Evolutionary conservation across 2,113 vertebrate genomes (phyloP), one percentile per base, ranked within the genome.

Genomic region (Laticauda colubrina): DNA sequence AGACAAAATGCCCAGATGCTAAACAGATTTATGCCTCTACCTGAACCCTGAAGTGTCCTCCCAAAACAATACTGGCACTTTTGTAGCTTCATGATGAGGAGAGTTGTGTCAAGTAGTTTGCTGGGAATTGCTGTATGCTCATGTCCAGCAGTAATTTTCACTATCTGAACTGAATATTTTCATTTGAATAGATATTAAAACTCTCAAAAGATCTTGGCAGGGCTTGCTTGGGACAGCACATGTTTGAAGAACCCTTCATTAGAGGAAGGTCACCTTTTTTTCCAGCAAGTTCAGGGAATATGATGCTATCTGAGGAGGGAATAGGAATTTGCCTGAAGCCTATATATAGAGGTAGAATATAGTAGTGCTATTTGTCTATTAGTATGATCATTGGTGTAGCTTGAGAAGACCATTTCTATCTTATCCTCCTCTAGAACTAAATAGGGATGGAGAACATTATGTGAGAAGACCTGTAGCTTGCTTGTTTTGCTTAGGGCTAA

Each of bases 401-500:
- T 34, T 81, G 15, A 26, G 5, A 26, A 48, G 51, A 59, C 12
- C 5, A 45, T 56, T 69, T 34, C 12, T 21, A 23, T 45, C 53
- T 5, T 81, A 2, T 43, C 11, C 51, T 57, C 51, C 69, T 89
- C 53, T 18, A 45, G 34, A 18, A 3, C 1, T 21, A 85, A 51
- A 10, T 18, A 15, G 64, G 56, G 24, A 81, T 11, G 39, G 54
- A 14, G 43, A 51, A 55, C 39, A n/a, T 34, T 10, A 89, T 14
- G 12, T 6, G 5, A 59, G 48, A 34, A 1, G 43, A 3, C 26
- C 53, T 18, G n/a, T 2, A 0, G 0, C 43, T 26, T 59, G 54
- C 1, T 45, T 87, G 75, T 39, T 39, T 39, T 39, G 34, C 34
- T 39, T 39, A 39, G 21, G 10, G 24, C 20, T n/a, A 29, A 23